Evolutionary conservation across 2,888 invertebrate genomes (phyloP).

Genomic region (Ditylenchus weischeri): DNA sequence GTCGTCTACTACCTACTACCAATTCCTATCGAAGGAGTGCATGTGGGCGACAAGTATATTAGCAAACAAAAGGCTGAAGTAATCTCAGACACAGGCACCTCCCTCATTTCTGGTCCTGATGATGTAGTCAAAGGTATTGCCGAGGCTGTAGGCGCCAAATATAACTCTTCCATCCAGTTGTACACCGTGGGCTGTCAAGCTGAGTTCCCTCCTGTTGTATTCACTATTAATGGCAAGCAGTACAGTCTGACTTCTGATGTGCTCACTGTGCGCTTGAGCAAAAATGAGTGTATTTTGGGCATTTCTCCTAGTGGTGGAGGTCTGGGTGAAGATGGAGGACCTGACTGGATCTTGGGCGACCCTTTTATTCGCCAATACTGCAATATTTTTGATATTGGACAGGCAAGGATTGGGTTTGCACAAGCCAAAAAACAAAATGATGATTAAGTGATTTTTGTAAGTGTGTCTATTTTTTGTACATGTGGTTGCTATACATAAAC

Average conservation of each 20-base stretch:
- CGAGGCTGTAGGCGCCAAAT: constrained; percentile 33
- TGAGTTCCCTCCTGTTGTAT: constrained; percentile 21
- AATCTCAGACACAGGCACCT: constrained; percentile 49
- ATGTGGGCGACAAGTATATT: constrained; percentile 8
- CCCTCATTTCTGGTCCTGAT: constrained; percentile 38
- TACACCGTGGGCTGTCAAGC: constrained; percentile 37
- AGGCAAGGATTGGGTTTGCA: constrained; percentile 40
- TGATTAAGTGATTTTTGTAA: no score
- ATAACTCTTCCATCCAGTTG: not conserved
- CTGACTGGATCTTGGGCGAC: constrained; percentile 30
- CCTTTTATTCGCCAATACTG: constrained; percentile 31
- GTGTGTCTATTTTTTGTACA: no score
- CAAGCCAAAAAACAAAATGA: constrained; percentile 9
- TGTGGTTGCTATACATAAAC: no score
- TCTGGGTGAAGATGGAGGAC: no score
- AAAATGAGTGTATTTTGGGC: not conserved
- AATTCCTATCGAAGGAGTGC: constrained; percentile 4
- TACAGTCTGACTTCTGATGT: constrained; percentile 29
- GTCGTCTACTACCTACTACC: constrained; percentile 6
- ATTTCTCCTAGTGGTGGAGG: no score
- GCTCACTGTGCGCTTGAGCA: constrained; percentile 11
- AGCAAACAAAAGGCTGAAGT: constrained; percentile 18
- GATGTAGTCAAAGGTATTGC: constrained; percentile 26
- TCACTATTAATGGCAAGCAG: constrained; percentile 28
- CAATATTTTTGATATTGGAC: constrained; percentile 46